These are phyloP conservation scores for Benitochromis conjunctus DNA, from an alignment of 2,113 vertebrate genomes.

Conservation along the genomic window DNA sequence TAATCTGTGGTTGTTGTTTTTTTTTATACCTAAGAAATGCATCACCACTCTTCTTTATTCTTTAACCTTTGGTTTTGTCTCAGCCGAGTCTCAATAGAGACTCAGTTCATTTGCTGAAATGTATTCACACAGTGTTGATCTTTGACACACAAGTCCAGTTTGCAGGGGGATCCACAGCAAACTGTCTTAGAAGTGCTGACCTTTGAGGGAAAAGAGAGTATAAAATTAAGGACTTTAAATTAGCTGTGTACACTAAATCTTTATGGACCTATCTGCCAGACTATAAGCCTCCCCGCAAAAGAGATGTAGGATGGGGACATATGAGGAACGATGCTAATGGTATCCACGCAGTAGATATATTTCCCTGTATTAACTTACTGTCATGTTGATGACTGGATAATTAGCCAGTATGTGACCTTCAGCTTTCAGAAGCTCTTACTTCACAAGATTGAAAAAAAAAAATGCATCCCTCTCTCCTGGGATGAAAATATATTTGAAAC, in stretches of 20 bases:
- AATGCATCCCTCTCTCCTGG: background rate
- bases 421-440: background rate
- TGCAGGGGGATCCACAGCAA: background rate
- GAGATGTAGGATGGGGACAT: background rate
- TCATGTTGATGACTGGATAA: background rate
- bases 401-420: background rate
- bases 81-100: background rate
- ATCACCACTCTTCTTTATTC: background rate
- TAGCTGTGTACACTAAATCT: background rate
- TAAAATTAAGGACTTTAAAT: background rate
- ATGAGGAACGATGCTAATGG: background rate
- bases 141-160: background rate
- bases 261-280: background rate
- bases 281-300: background rate
- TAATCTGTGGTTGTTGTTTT: background rate
- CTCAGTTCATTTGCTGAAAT: background rate
- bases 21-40: background rate
- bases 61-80: background rate
- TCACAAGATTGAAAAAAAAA: background rate
- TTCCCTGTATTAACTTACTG: background rate
- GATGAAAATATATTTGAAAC: background rate
- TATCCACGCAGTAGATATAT: background rate
- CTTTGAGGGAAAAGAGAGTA: background rate
- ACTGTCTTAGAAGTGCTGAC: background rate
- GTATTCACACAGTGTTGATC: background rate